phyloP scores from a whole-genome alignment of 2,888 invertebrate species.

The Callyntrura sp. region DNA sequence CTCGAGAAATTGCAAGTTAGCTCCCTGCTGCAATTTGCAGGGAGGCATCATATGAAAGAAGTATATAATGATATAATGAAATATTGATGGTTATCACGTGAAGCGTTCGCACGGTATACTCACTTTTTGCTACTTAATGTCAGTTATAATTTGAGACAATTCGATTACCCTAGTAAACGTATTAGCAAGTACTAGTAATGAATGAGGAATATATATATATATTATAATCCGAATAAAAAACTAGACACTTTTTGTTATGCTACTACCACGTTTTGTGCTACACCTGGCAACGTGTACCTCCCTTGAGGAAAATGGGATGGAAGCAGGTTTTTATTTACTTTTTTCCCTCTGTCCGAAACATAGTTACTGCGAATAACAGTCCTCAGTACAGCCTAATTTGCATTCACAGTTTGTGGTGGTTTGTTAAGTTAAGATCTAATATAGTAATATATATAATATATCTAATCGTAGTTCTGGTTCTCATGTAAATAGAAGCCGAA shows the following conservation, averaged over 20 bases:
- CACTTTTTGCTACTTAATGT: slow-evolving; percentile 2
- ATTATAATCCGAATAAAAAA: not conserved
- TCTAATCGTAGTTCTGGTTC: not conserved
- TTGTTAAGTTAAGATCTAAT: not conserved
- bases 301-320: slow-evolving; percentile 6
- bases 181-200: not conserved
- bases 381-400: not conserved
- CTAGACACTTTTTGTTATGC: slow-evolving; percentile 3
- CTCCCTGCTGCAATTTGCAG: slow-evolving; percentile 28
- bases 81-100: not conserved
- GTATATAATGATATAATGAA: not conserved
- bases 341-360: slow-evolving; percentile 19
- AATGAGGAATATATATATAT: not conserved
- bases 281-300: not conserved
- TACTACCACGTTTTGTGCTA: not conserved
- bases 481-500: slow-evolving; percentile 46
- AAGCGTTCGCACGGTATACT: not conserved
- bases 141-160: not conserved
- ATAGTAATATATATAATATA: too few species aligned
- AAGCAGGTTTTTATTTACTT: slow-evolving; percentile 45
- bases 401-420: not conserved
- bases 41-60: not conserved
- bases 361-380: too few species aligned
- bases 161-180: not conserved
- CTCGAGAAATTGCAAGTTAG: slow-evolving; percentile 14